Percentiles rank a stretch among this genome's conserved stretches.
phyloP scores from a whole-genome alignment of 2,888 invertebrate genomes.

The Tineola bisselliella region DNA sequence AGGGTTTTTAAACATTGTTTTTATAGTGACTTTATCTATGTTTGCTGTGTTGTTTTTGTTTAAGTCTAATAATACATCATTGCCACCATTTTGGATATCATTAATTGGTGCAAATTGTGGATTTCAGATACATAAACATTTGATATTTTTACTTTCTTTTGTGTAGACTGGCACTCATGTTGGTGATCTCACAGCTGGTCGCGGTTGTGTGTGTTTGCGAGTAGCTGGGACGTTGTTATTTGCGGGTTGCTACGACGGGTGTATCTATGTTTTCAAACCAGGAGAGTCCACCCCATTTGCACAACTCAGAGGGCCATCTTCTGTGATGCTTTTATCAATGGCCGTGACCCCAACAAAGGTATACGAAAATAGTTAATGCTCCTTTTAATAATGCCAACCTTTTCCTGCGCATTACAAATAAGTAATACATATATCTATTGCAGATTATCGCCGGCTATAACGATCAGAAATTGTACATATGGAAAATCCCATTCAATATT shows the following conservation, averaged over 20 bases:
- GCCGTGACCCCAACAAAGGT: slow-evolving; percentile 74
- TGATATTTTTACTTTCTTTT: not conserved
- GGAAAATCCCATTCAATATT: slow-evolving; percentile 69
- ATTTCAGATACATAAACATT: not conserved
- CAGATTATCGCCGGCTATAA: slow-evolving; percentile 77
- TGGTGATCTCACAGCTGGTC: slow-evolving; percentile 70
- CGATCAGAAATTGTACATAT: slow-evolving; percentile 71
- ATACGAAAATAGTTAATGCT: slow-evolving; percentile 7
- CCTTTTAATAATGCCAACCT: too few species aligned
- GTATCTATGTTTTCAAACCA: slow-evolving; percentile 75
- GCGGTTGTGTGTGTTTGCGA: slow-evolving; percentile 78
- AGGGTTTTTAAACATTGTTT: too few species aligned
- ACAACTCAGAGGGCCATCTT: slow-evolving; percentile 73
- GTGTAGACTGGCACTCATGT: slow-evolving; percentile 72
- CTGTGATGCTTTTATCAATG: slow-evolving; percentile 77
- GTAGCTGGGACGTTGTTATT: slow-evolving; percentile 70
- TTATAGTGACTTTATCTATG: too few species aligned
- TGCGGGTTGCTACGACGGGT: slow-evolving; percentile 83
- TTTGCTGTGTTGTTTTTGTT: too few species aligned
- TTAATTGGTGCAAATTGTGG: too few species aligned
- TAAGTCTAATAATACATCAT: too few species aligned
- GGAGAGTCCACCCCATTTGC: slow-evolving; percentile 65
- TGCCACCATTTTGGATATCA: too few species aligned
- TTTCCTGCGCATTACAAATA: too few species aligned
- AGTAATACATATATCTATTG: slow-evolving; percentile 28